phyloP scores from a whole-genome alignment of 2,888 invertebrate genomes.

The Synanthedon vespiformis region DNA sequence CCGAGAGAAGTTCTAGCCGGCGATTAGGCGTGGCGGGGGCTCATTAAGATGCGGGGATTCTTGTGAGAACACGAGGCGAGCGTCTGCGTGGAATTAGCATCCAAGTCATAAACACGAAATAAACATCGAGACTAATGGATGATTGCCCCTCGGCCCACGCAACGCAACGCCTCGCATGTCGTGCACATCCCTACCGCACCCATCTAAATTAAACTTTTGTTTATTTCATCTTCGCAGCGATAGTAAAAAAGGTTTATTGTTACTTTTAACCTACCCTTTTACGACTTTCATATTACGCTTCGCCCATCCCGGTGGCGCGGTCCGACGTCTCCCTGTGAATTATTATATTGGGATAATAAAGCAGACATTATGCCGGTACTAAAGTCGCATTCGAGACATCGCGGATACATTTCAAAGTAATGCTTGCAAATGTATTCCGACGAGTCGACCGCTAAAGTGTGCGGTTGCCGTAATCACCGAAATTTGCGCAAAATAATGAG shows the following conservation, averaged over 20 bases:
- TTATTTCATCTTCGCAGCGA: constrained; percentile 44
- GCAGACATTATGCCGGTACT: background rate
- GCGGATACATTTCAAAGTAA: background rate
- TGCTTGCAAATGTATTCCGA: constrained; percentile 2
- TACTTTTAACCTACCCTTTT: constrained; percentile 26
- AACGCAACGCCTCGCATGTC: constrained; percentile 9
- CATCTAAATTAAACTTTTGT: constrained; percentile 36
- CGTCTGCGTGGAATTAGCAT: constrained; percentile 42
- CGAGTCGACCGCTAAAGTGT: constrained; percentile 11
- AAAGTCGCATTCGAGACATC: background rate
- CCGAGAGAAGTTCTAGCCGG: constrained; percentile 17
- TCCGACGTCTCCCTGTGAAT: background rate
- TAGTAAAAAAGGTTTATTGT: constrained; percentile 50
- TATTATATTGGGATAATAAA: background rate
- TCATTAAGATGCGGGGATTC: constrained; percentile 33
- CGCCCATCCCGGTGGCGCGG: constrained; percentile 15
- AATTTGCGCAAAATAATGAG: background rate
- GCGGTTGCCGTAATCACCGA: constrained; percentile 14
- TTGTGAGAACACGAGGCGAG: constrained; percentile 27
- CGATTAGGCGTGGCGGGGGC: constrained; percentile 29
- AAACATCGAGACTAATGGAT: constrained; percentile 62
- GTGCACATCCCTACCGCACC: constrained; percentile 8
- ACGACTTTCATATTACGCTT: constrained; percentile 37
- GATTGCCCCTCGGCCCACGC: constrained; percentile 24
- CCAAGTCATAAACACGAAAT: constrained; percentile 52